Base-by-base conservation (phyloP, 2,113 vertebrate genomes). In the Caracal caracal region DNA sequence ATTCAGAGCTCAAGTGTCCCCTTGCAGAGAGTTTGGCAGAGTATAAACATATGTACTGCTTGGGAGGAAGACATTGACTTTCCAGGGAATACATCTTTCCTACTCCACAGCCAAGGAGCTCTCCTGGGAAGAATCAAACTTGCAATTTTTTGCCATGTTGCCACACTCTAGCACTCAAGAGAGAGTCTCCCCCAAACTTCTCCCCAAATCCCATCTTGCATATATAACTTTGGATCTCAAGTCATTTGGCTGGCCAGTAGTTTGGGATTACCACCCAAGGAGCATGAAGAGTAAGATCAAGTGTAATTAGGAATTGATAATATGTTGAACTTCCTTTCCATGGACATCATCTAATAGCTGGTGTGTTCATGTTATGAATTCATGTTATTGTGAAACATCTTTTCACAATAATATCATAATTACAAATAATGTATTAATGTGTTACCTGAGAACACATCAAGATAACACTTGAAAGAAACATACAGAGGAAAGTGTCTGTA, bases 61-160 rank as follows among this genome's bases (percentile, higher is more conserved):
- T 43, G 16, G 49, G 73, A 93, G 19, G 71, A 81, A 88, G 63
- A 24, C 35, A 37, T 1, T 86, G 73, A 35, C 76, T 96, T 83
- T 78, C 20, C 68, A 78, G 47, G 70, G n/a, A 96, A 43, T 43
- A 56, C 59, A 83, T 85, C 70, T 93, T 95, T 71, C 78, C 51
- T 40, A 24, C 43, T 76, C 10, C 24, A 71, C 40, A 78, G 90
- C 84, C 88, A 90, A 96, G 17, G 24, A 65, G 13, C 28, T 83
- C 51, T 94, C 88, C n/a, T 37, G 65, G 88, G 88, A 90, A 37
- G 68, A 95, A 59, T 65, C 49, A 91, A 81, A 94, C 86, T 88
- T 79, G 30, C 10, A 76, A 33, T 73, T 56, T 92, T 49, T n/a
- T 71, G 73, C 73, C n/a, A 84, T 73, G 40, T 93, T 79, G 20